A percentile compares a stretch with the other conserved stretches of the same genome.
Evolutionary conservation across 2,888 invertebrate species (phyloP).

Genomic region (Ectemnius continuus): DNA sequence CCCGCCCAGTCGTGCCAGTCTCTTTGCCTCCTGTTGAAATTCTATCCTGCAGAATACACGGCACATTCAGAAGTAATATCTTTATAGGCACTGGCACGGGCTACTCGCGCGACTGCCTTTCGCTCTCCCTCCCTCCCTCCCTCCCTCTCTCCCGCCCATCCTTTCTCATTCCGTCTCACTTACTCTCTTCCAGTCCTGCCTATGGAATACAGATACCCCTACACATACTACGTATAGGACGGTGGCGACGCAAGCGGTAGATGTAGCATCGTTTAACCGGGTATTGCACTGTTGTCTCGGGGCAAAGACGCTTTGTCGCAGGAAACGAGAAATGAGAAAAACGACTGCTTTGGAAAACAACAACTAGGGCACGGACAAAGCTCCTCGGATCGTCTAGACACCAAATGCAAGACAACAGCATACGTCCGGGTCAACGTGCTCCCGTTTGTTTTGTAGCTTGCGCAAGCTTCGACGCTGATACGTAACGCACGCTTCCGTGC

Average conservation of each 20-base stretch:
- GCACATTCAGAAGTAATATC: constrained; percentile 63
- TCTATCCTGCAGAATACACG: constrained; percentile 80
- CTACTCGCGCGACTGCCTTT: background rate
- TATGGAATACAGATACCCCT: constrained; percentile 46
- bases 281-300: constrained; percentile 17
- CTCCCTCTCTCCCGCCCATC: too few species aligned
- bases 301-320: background rate
- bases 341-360: background rate
- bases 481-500: background rate
- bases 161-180: too few species aligned
- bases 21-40: constrained; percentile 86
- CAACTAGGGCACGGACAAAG: background rate
- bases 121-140: too few species aligned
- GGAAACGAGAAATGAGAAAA: constrained; percentile 5
- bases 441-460: too few species aligned
- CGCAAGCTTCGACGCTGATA: constrained; percentile 10
- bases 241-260: constrained; percentile 27
- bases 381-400: constrained; percentile 12
- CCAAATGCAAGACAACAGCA: constrained; percentile 21
- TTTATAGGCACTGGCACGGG: constrained; percentile 53
- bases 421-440: background rate
- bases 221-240: constrained; percentile 9
- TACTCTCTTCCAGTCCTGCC: constrained; percentile 8
- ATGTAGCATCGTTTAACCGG: constrained; percentile 24
- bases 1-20: constrained; percentile 84